A percentile compares a stretch with the other conserved stretches of the same genome.
Conservation (phyloP, 2,113 vertebrate species). For the Platysternon megacephalum region DNA sequence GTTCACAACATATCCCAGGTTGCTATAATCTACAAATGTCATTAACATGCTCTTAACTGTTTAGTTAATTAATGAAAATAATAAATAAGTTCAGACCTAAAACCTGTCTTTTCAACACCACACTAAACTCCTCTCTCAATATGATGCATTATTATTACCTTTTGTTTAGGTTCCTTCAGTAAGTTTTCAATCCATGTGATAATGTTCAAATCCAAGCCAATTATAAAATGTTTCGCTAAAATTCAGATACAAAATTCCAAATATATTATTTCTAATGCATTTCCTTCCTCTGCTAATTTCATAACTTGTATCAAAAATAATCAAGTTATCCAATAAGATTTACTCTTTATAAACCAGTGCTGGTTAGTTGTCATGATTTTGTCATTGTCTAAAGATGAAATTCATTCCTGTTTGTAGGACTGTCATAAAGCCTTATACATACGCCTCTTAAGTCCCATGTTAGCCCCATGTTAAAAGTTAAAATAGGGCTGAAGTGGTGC, state of each 20-base stretch:
- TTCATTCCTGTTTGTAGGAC: neutral
- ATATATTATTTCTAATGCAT: neutral
- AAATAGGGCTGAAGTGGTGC: neutral
- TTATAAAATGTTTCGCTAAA: neutral
- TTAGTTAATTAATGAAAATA: neutral
- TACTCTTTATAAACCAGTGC: neutral
- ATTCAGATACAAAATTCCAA: neutral
- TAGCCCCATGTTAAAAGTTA: neutral
- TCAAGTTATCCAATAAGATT: neutral
- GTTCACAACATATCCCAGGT: neutral
- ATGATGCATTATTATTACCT: neutral
- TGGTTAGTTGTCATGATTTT: neutral
- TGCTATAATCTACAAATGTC: neutral
- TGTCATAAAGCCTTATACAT: neutral
- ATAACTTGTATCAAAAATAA: neutral
- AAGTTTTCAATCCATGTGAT: neutral
- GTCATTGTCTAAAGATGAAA: neutral
- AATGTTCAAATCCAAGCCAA: neutral
- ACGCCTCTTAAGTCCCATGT: neutral
- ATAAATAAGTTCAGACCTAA: neutral
- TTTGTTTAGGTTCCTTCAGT: neutral
- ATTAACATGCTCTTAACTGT: neutral
- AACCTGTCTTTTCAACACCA: neutral
- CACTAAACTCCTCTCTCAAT: too few relatives aligned
- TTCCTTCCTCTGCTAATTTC: neutral